phyloP scores from a whole-genome alignment of 2,113 vertebrate species.

The Paradoxurus hermaphroditus region DNA sequence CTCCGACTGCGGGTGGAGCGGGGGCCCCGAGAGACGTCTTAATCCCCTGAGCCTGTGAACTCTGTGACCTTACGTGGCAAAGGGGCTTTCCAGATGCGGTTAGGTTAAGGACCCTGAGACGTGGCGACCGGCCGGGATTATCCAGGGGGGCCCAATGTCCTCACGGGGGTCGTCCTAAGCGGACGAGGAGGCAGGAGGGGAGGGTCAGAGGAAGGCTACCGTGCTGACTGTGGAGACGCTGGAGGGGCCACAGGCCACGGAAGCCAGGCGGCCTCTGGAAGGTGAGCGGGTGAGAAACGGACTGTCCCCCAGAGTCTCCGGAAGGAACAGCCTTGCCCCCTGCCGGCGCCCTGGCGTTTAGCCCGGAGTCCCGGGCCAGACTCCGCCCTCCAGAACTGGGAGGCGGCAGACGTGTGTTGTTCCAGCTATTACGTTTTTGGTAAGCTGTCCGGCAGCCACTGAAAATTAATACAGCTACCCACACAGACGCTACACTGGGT shows the following conservation, averaged over 20 bases:
- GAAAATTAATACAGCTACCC: not conserved
- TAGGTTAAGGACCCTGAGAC: not conserved
- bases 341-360: not conserved
- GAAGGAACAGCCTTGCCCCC: not conserved
- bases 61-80: not conserved
- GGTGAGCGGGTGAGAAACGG: fast-evolving
- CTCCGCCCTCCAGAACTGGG: not conserved
- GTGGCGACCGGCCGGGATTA: not conserved
- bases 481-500: too few relatives aligned
- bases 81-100: not conserved
- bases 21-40: too few relatives aligned
- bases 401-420: not conserved
- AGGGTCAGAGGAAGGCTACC: not conserved
- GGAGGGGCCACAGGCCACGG: too few relatives aligned
- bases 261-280: not conserved
- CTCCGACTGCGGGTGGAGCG: not conserved
- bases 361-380: not conserved
- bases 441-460: not conserved
- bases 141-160: not conserved
- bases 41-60: not conserved
- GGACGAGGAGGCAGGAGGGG: not conserved
- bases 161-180: not conserved
- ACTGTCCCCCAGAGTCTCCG: not conserved
- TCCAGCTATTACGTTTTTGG: too few relatives aligned
- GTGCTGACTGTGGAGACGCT: not conserved